A percentile compares a stretch with the other conserved stretches of the same genome.
Conservation (phyloP, 2,888 invertebrate species). For the Campopleginae sp. region DNA sequence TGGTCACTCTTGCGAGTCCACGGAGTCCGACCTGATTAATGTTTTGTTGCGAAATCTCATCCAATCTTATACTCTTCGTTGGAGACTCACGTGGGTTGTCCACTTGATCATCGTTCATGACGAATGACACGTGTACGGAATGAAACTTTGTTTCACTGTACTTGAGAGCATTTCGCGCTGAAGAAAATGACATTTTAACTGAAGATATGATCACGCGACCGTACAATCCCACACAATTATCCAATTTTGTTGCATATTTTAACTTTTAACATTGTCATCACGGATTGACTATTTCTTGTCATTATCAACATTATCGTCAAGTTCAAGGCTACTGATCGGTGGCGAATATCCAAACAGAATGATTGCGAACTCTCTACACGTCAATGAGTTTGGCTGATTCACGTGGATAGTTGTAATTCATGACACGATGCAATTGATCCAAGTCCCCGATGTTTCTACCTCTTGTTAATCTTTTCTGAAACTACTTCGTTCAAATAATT, state of each 20-base stretch:
- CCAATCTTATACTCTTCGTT: neutral
- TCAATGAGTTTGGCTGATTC: neutral
- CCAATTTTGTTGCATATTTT: constrained; percentile 15
- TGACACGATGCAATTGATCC: neutral
- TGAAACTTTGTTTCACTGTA: neutral
- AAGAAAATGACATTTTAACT: neutral
- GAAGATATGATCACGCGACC: constrained; percentile 5
- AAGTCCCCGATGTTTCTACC: neutral
- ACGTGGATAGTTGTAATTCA: neutral
- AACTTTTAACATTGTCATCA: neutral
- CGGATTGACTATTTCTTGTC: constrained; percentile 7
- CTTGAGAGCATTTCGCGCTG: neutral
- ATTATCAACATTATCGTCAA: neutral
- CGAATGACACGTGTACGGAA: neutral
- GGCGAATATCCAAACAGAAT: neutral
- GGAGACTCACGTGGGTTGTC: neutral
- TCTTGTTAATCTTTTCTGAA: neutral
- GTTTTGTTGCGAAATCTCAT: neutral
- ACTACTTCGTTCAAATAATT: neutral
- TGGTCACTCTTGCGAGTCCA: neutral
- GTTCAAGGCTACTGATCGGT: neutral
- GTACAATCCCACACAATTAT: neutral
- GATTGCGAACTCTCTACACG: neutral
- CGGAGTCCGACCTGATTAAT: neutral
- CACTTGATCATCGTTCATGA: neutral